phyloP scores from a whole-genome alignment of 1,140 invertebrate species.

The Zophobas atratus region DNA sequence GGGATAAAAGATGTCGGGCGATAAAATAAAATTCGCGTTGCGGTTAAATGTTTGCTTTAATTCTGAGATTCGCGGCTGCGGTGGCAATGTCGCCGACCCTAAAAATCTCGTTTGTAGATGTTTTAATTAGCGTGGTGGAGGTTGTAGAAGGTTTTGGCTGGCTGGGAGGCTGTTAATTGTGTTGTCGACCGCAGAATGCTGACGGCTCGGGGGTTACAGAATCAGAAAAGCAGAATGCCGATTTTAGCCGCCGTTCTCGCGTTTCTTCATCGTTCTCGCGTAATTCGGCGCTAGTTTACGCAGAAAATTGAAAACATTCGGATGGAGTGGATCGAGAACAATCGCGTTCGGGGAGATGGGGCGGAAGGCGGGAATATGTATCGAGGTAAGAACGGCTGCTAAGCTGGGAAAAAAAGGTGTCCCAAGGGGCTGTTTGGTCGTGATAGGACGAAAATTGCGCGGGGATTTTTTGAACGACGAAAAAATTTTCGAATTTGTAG shows the following conservation, averaged over 20 bases:
- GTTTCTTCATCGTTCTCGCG: slow-evolving; percentile 8
- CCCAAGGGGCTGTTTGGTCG: too few species aligned
- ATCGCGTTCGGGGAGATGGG: too few species aligned
- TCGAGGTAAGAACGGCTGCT: too few species aligned
- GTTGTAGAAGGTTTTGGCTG: slow-evolving; percentile 42
- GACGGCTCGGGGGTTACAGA: slow-evolving; percentile 15
- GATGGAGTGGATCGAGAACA: too few species aligned
- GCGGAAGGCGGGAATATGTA: too few species aligned
- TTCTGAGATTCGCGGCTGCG: slow-evolving; percentile 19
- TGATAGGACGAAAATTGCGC: too few species aligned
- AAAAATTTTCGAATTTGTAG: too few species aligned
- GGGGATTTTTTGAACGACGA: too few species aligned
- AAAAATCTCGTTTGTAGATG: slow-evolving; percentile 53
- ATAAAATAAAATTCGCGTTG: slow-evolving; percentile 29
- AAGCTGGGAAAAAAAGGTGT: too few species aligned
- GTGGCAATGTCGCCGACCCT: slow-evolving; percentile 48
- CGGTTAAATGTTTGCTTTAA: slow-evolving; percentile 30
- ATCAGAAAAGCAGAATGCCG: slow-evolving; percentile 23
- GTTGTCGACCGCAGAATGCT: slow-evolving; percentile 51
- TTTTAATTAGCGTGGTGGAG: slow-evolving; percentile 50
- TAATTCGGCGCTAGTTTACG: not conserved
- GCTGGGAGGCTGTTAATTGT: slow-evolving; percentile 49
- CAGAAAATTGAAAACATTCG: not conserved
- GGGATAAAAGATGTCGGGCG: not conserved
- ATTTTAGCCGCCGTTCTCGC: slow-evolving; percentile 3